Evolutionary conservation across 2,888 invertebrate species (phyloP), one percentile per base, ranked within the genome.

Genomic region (Tenthredo distinguenda): DNA sequence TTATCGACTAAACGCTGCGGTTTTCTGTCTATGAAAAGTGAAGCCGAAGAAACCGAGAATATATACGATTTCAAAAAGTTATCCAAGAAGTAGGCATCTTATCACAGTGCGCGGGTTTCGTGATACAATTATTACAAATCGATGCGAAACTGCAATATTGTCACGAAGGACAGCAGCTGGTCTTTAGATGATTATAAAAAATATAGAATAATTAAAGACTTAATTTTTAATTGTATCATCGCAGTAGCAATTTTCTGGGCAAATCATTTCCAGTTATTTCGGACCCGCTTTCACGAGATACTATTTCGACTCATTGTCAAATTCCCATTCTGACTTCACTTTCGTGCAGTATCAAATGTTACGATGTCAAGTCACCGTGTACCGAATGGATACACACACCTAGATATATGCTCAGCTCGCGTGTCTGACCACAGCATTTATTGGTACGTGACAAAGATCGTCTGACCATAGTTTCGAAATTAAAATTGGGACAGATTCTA

Each of bases 391-490:
- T 65, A 65, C 62, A 62, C 31, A 26, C 58, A 21, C 34, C 68
- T 34, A n/a, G 18, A 1, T 18, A 55, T 55, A 55, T n/a, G 68
- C 34, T 68, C 34, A 34, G 31, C 68, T 68, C 31, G 68, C 68
- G 34, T 68, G 18, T 68, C 68, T 68, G 68, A 68, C 34, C 68
- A 18, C 62, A 21, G 26, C 6, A 3, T 62, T 62, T 4, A 21
- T 62, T 62, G 26, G 62, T 62, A 62, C 68, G 68, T 68, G 34
- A 68, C 18, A 68, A 68, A 34, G 34, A 68, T 68, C 34, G 68
- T 5, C 68, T 18, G 62, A 62, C 18, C 26, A 18, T 74, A 43
- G 21, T 43, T 74, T 40, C 40, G 1, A 40, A 37, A 43, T 74
- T 43, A n/a, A 43, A 74, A 74, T 18, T 74, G 43, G n/a, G 7